Evolutionary conservation across 2,888 invertebrate species (phyloP).

Genomic region (Plebejus argus): DNA sequence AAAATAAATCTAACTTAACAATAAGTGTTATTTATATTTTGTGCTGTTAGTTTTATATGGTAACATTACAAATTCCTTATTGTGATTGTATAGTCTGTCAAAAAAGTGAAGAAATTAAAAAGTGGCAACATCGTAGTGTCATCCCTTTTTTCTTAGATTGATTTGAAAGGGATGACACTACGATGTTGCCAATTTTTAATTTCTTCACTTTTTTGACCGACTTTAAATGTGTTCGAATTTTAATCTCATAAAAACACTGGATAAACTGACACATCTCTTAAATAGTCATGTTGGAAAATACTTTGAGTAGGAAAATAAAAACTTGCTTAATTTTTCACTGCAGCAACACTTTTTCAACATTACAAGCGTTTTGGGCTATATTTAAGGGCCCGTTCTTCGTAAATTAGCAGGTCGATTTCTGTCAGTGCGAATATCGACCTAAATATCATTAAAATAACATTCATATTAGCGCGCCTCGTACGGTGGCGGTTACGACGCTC

Average conservation of each 20-base stretch:
- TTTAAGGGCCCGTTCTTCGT: too few relatives aligned
- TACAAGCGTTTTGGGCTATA: background rate
- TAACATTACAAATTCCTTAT: conserved; percentile 26
- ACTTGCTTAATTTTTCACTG: background rate
- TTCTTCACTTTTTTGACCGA: too few relatives aligned
- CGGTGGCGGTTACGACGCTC: too few relatives aligned
- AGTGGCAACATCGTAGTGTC: too few relatives aligned
- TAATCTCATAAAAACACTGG: conserved; percentile 4
- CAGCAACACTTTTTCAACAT: background rate
- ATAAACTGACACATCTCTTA: background rate
- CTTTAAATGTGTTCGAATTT: background rate
- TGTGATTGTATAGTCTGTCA: background rate
- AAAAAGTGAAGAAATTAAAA: too few relatives aligned
- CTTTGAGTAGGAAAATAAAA: background rate
- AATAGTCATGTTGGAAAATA: background rate
- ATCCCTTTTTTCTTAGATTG: too few relatives aligned
- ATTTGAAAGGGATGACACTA: too few relatives aligned
- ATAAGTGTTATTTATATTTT: conserved; percentile 25
- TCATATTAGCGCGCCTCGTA: too few relatives aligned
- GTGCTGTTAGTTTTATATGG: conserved; percentile 29
- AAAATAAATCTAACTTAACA: conserved; percentile 6
- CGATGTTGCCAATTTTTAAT: too few relatives aligned
- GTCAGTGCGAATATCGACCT: too few relatives aligned
- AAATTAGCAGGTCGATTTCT: too few relatives aligned
- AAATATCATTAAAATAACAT: too few relatives aligned